These are phyloP conservation scores for Alfaro cultratus DNA, from an alignment of 2,797 vertebrate species.

Conservation along the genomic window DNA sequence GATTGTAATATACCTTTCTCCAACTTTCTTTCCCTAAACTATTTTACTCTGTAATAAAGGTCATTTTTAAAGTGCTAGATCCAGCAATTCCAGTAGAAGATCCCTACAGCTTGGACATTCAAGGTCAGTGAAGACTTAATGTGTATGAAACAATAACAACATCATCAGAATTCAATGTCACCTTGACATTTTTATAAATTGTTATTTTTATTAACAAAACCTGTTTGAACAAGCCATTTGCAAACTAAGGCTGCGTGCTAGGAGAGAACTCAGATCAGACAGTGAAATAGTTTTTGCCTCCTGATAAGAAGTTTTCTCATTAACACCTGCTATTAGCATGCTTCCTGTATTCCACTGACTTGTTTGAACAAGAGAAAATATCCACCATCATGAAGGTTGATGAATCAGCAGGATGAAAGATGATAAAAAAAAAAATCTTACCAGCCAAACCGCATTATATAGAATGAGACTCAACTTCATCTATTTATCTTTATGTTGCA, in stretches of 20 bases:
- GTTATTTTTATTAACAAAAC: not conserved
- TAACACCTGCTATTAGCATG: not conserved
- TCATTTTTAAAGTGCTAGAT: constrained; percentile 93
- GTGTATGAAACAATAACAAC: not conserved
- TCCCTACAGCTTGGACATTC: constrained; percentile 87
- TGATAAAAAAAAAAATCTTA: not conserved
- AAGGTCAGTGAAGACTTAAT: constrained; percentile 75
- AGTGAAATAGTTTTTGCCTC: not conserved
- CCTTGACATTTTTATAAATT: not conserved
- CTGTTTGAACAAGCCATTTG: not conserved
- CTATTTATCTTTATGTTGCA: not conserved
- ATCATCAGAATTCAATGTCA: not conserved
- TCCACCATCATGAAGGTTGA: not conserved
- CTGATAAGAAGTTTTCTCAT: not conserved
- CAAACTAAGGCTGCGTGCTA: not conserved
- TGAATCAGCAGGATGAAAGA: not conserved
- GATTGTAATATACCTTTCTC: not conserved
- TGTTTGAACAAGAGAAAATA: not conserved
- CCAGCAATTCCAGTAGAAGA: constrained; percentile 87
- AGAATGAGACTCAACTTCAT: not conserved
- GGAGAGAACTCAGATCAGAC: not conserved
- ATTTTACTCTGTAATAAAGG: constrained; percentile 65
- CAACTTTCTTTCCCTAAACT: not conserved
- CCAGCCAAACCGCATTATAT: not conserved
- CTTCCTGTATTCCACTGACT: not conserved